Evolutionary conservation across 2,888 invertebrate genomes (phyloP).

Genomic region (Phyto melanocephala): DNA sequence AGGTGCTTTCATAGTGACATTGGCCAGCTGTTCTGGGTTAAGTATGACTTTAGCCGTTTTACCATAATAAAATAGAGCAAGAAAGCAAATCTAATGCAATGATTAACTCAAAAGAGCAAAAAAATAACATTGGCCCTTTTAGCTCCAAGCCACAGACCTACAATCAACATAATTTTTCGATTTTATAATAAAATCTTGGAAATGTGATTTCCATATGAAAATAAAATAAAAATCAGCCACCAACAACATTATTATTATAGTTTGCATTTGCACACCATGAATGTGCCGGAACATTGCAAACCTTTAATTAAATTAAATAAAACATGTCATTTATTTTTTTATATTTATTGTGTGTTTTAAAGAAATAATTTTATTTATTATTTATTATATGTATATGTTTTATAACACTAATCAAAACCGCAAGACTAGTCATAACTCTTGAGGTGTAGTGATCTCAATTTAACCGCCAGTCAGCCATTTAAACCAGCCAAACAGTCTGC

Average conservation of each 20-base stretch:
- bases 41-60: too few relatives aligned
- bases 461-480: conserved; percentile 5
- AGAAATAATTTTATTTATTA: not conserved
- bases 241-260: not conserved
- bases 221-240: not conserved
- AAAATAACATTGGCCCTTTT: too few relatives aligned
- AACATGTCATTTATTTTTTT: conserved; percentile 42
- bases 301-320: conserved; percentile 61
- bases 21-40: too few relatives aligned
- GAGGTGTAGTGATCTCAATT: conserved; percentile 6
- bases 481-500: conserved; percentile 39
- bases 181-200: not conserved
- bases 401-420: conserved; percentile 23
- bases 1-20: too few relatives aligned
- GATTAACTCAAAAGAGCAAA: too few relatives aligned
- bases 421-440: conserved; percentile 11
- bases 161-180: not conserved
- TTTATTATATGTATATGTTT: conserved; percentile 11
- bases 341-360: conserved; percentile 30
- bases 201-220: not conserved
- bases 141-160: too few relatives aligned
- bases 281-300: conserved; percentile 49
- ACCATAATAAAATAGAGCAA: too few relatives aligned
- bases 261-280: not conserved
- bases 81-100: too few relatives aligned